Base-by-base conservation (phyloP, 2,797 vertebrate species). In the Philypnodon macrostomus region DNA sequence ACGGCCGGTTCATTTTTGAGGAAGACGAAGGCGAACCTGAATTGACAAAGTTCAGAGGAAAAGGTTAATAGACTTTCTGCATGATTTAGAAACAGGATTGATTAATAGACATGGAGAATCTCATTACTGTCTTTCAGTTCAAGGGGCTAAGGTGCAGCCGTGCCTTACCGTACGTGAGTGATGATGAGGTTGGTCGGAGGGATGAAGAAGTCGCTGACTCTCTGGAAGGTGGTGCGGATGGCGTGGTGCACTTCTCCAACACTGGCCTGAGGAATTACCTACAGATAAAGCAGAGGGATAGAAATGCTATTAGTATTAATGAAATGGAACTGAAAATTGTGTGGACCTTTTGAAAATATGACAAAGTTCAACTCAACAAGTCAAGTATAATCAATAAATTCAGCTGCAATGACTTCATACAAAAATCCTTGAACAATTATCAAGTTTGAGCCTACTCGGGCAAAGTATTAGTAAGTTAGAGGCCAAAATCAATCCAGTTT, bases 151-250 rank as follows among this genome's bases (percentile, higher is more conserved):
- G 32, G 49, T 50, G 7, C 42, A 3, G 12, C 10, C 10, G n/a
- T 16, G 55, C 5, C 45, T 77, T 89, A 98, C 96, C 96, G 94
- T 75, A 98, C 84, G 0, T 98, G 96, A 63, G 95, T 98, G 87
- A 98, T 98, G 83, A 98, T 94, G 68, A 98, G 94, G 74, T 98
- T 97, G 58, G 96, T 98, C 2, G 93, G 90, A 33, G 95, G 94
- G 65, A 98, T 95, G 82, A 95, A 98, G 85, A 97, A 94, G 66
- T 96, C 91, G 0, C 81, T 91, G 73, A 96, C 90, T 70, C 91
- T 90, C 59, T 92, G 76, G 67, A 97, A 95, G 0, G 91, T 88
- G 0, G 93, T 92, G 24, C 70, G 91, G 70, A 94, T 74, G 48
- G 92, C 84, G 1, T 32, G 93, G 27, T 88, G 94, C 11, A 91